phyloP scores from a whole-genome alignment of 2,113 vertebrate species.

The Chlamydotis undulata region DNA sequence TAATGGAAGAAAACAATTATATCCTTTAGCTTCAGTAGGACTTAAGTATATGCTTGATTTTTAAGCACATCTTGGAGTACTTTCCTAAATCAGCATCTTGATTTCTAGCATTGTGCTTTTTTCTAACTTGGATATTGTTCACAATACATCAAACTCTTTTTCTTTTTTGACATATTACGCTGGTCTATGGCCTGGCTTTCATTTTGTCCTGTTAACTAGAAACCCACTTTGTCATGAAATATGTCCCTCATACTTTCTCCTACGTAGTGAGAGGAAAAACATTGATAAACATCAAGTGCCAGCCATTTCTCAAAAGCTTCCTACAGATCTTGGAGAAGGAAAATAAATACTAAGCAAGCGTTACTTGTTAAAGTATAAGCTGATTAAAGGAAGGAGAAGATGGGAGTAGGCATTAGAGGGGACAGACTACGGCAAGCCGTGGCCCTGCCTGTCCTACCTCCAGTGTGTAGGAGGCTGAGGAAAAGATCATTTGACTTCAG shows the following conservation, averaged over 20 bases:
- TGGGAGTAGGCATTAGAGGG: not conserved
- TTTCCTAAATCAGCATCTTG: constrained; percentile 33
- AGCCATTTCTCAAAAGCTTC: constrained; percentile 73
- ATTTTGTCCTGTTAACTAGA: constrained; percentile 80
- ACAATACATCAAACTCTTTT: constrained; percentile 73
- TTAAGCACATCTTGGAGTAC: not conserved
- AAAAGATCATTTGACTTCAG: not conserved
- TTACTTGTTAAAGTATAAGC: constrained; percentile 24
- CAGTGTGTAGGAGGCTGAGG: not conserved
- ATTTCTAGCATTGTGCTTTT: constrained; percentile 47
- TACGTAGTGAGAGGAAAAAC: constrained; percentile 65
- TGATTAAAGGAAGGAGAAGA: not conserved
- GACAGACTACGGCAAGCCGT: not conserved
- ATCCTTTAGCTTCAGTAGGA: not conserved
- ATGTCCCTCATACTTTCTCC: constrained; percentile 71
- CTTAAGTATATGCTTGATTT: not conserved
- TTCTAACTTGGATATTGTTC: constrained; percentile 60
- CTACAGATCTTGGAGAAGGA: constrained; percentile 26
- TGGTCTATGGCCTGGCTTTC: constrained; percentile 79
- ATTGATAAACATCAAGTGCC: constrained; percentile 73
- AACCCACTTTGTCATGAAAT: constrained; percentile 78
- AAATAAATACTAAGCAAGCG: constrained; percentile 51
- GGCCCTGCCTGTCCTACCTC: not conserved
- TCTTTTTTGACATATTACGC: constrained; percentile 62
- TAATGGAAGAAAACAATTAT: not conserved